A percentile compares a stretch with the other conserved stretches of the same genome.
Evolutionary conservation across 2,797 vertebrate species (phyloP).

Genomic region (Diplodus puntazzo): DNA sequence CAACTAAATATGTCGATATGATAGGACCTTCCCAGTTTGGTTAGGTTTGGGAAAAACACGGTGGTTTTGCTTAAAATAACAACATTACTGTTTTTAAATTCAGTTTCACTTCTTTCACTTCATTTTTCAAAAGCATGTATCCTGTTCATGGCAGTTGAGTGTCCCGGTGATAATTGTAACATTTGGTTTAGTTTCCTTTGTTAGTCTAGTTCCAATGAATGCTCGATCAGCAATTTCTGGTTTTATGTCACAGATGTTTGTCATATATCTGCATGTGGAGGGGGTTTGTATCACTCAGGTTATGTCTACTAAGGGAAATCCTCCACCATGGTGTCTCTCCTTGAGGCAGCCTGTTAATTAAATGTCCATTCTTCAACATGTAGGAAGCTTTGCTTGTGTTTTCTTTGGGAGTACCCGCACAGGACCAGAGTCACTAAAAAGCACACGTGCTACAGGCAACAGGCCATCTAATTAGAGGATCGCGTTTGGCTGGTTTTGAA

Average conservation of each 20-base stretch:
- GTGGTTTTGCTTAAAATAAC: too few species aligned
- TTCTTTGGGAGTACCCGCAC: slow-evolving; percentile 28
- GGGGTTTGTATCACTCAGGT: slow-evolving; percentile 2
- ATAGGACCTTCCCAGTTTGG: too few species aligned
- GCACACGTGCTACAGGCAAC: slow-evolving; percentile 15
- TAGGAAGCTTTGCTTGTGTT: slow-evolving; percentile 33
- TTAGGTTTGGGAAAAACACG: too few species aligned
- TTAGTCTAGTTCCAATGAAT: neutral
- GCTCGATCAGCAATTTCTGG: neutral
- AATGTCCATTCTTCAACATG: slow-evolving; percentile 19
- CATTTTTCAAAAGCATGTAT: slow-evolving; percentile 24
- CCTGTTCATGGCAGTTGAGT: neutral
- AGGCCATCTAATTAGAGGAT: slow-evolving; percentile 24
- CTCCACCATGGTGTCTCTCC: neutral
- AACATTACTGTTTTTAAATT: too few species aligned
- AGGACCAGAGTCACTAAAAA: slow-evolving; percentile 30
- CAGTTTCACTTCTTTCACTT: neutral
- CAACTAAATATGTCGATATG: too few species aligned
- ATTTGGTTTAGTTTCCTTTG: slow-evolving; percentile 17
- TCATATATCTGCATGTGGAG: neutral
- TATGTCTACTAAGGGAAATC: slow-evolving; percentile 14
- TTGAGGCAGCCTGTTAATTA: slow-evolving; percentile 21
- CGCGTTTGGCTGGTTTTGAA: slow-evolving; percentile 54
- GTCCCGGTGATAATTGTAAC: neutral
- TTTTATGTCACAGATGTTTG: neutral